Base-by-base conservation (phyloP, 2,888 invertebrate genomes). In the Plagiodera versicolora region DNA sequence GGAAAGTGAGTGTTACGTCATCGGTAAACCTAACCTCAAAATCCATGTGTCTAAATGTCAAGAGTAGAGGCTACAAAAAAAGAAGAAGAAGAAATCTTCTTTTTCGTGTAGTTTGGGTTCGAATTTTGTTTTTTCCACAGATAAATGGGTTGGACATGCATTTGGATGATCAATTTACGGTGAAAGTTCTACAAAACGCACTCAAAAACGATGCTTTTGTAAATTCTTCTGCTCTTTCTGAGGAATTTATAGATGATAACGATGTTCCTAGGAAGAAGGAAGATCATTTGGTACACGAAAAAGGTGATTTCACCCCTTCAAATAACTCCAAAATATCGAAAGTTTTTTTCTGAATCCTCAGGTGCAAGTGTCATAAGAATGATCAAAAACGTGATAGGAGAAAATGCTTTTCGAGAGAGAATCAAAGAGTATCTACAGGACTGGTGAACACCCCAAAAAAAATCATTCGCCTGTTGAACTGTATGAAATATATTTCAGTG, bases 361-460 rank as follows among this genome's bases (percentile, higher is more conserved):
- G 56, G 56, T 8, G 56, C 56, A 14, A 56, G 48, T 46, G 17
- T 56, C 10, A 56, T 56, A 48, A 9, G 56, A 9, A 56, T 56
- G 56, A 49, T 56, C 48, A 16, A 16, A n/a, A 14, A 20, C 8
- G 28, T 56, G n/a, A 19, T 18, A 48, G 56, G 56, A 6, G 48
- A 56, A 14, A 48, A 49, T 16, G 1, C 16, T 3, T 56, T 56
- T 20, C 32, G 35, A 14, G 20, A 49, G 1, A 0, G 24, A 19
- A 19, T 56, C 1, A 56, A 35, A 19, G 11, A 19, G 14, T 39
- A 56, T 35, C 32, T 56, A 6, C 32, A 32, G 11, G 14, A n/a
- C 24, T 16, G 2, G 17, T 19, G 18, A 30, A 47, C 47, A 47
- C n/a, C n/a, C 32, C 32, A 47, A 24, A 3, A 46, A 11, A 17